These are phyloP conservation scores for Rhinopomastus cyanomelas DNA, from an alignment of 2,113 vertebrate species.

Conservation along the genomic window DNA sequence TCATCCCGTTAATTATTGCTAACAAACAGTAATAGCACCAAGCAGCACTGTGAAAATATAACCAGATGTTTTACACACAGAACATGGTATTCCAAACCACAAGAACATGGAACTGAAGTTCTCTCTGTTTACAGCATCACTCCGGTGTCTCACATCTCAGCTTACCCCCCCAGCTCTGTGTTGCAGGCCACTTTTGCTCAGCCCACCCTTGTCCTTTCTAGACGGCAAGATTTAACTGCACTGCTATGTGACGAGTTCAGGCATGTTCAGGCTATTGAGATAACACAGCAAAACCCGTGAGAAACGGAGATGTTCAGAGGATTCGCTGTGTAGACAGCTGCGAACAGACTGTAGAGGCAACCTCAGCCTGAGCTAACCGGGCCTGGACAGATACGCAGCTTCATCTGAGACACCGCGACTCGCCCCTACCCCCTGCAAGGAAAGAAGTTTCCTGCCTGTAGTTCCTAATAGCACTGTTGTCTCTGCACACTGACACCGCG, in stretches of 20 bases:
- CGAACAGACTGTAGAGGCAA: not conserved
- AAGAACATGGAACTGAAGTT: not conserved
- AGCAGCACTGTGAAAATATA: not conserved
- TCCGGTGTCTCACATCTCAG: not conserved
- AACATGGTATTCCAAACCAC: not conserved
- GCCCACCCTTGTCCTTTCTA: not conserved
- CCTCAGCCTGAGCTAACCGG: not conserved
- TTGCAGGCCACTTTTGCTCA: not conserved
- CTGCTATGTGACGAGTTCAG: not conserved
- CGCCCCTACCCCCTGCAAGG: not conserved
- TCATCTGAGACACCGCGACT: not conserved
- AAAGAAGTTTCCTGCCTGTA: not conserved
- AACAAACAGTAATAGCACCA: not conserved
- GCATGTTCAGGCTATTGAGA: not conserved
- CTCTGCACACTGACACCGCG: too few species aligned
- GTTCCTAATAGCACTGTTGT: too few species aligned
- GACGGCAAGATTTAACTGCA: not conserved
- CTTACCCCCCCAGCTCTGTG: not conserved
- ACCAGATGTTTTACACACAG: not conserved
- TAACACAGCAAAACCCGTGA: fast-evolving
- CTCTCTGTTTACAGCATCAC: not conserved
- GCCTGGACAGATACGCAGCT: not conserved
- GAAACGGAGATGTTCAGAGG: not conserved
- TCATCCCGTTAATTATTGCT: not conserved
- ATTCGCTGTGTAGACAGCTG: not conserved